Conservation (phyloP, 2,113 vertebrate genomes). For the Romanogobio albipinnatus region DNA sequence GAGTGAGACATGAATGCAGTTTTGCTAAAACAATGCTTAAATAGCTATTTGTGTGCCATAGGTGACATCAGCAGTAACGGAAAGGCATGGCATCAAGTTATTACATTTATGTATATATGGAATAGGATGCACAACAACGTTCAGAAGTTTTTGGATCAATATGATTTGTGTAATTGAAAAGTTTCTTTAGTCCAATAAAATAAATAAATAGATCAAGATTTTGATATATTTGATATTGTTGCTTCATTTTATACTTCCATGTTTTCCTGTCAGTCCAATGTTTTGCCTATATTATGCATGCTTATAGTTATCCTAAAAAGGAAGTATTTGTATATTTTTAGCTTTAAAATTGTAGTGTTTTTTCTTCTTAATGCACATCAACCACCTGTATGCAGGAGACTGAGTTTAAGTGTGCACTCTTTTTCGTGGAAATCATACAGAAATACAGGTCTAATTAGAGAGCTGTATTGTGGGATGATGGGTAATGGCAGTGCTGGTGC, state of each 20-base stretch:
- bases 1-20: neutral
- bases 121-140: no score
- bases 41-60: no score
- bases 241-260: neutral
- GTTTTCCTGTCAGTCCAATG: neutral
- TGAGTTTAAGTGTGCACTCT: neutral
- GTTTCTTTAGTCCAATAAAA: no score
- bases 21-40: neutral
- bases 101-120: no score
- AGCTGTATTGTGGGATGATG: constrained; percentile 29
- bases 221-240: no score
- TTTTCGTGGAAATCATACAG: neutral
- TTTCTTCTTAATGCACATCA: neutral
- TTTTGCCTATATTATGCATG: neutral
- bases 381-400: neutral
- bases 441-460: constrained; percentile 51
- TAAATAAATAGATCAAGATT: no score
- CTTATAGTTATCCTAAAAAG: neutral
- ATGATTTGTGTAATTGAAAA: no score
- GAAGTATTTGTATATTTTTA: neutral
- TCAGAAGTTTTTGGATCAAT: no score
- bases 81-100: no score
- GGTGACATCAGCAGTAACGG: no score
- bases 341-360: neutral
- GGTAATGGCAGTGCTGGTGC: constrained; percentile 27